Percentiles rank a stretch among this genome's conserved stretches.
These are phyloP conservation scores for Mythimna vitellina DNA, from an alignment of 2,888 invertebrate species.

Conservation along the genomic window DNA sequence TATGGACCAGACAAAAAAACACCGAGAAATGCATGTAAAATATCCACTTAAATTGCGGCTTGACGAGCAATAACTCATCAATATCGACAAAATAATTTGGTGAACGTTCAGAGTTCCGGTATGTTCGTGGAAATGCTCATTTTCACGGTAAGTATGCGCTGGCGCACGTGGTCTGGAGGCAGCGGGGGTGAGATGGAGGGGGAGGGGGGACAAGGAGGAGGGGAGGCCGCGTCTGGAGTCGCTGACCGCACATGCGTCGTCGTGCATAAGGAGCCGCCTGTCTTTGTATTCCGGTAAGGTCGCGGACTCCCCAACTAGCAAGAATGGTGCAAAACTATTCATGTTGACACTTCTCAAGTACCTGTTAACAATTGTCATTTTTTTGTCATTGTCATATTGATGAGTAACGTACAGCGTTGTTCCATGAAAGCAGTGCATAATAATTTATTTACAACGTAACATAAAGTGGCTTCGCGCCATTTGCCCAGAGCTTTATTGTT, in stretches of 20 bases:
- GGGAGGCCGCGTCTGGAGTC: constrained; percentile 75
- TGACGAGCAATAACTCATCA: constrained; percentile 48
- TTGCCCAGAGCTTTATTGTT: constrained; percentile 30
- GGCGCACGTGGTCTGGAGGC: constrained; percentile 77
- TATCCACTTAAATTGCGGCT: constrained; percentile 39
- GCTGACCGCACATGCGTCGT: constrained; percentile 85
- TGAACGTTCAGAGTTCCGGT: constrained; percentile 80
- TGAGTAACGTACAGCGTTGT: constrained; percentile 70
- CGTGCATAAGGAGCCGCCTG: constrained; percentile 83
- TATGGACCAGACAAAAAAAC: constrained; percentile 4
- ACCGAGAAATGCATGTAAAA: constrained; percentile 11
- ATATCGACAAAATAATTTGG: constrained; percentile 57
- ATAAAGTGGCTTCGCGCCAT: constrained; percentile 43
- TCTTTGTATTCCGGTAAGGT: constrained; percentile 86
- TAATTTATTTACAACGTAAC: constrained; percentile 65
- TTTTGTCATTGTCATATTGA: constrained; percentile 82
- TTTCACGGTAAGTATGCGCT: constrained; percentile 83
- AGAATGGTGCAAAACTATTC: constrained; percentile 87
- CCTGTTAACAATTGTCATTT: constrained; percentile 83
- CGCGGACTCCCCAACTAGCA: constrained; percentile 82
- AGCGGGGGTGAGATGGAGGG: constrained; percentile 40
- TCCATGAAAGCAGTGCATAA: constrained; percentile 74
- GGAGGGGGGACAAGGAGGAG: constrained; percentile 57
- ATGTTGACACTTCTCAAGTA: constrained; percentile 81
- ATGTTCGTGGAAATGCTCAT: constrained; percentile 86